Evolutionary conservation across 1,140 invertebrate species (phyloP).

Genomic region (Magallana gigas): DNA sequence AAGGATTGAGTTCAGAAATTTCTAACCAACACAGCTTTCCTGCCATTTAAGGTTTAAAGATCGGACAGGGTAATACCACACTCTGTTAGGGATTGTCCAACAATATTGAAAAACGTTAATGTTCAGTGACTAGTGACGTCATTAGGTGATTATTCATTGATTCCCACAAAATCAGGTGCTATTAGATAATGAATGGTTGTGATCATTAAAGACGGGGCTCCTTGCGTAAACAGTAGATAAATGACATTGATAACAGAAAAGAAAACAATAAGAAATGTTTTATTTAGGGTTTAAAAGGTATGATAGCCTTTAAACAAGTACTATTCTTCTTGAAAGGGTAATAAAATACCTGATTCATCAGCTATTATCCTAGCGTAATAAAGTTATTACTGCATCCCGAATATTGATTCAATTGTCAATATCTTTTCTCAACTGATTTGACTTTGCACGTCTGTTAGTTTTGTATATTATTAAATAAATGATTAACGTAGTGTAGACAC

Average conservation of each 20-base stretch:
- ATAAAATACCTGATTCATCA: too few species aligned
- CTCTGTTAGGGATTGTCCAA: neutral
- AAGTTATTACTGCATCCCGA: too few species aligned
- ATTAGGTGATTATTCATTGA: neutral
- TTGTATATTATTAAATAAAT: too few species aligned
- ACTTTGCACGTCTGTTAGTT: too few species aligned
- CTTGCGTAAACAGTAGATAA: neutral
- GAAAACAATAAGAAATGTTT: neutral
- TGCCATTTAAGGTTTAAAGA: neutral
- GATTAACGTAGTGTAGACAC: too few species aligned
- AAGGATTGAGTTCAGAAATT: neutral
- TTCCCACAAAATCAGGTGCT: neutral
- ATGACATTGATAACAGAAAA: neutral
- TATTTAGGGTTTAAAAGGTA: neutral
- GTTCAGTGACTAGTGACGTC: neutral
- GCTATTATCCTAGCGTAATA: too few species aligned
- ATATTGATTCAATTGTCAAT: too few species aligned
- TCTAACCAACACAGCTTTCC: neutral
- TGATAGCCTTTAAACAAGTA: too few species aligned
- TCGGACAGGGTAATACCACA: neutral
- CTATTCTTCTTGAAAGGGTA: too few species aligned
- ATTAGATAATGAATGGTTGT: neutral
- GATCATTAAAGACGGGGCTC: neutral
- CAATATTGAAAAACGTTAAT: neutral
- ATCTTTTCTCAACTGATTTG: too few species aligned